Evolutionary conservation across 2,888 invertebrate genomes (phyloP), one percentile per base, ranked within the genome.

Genomic region (Lycia hirtaria): DNA sequence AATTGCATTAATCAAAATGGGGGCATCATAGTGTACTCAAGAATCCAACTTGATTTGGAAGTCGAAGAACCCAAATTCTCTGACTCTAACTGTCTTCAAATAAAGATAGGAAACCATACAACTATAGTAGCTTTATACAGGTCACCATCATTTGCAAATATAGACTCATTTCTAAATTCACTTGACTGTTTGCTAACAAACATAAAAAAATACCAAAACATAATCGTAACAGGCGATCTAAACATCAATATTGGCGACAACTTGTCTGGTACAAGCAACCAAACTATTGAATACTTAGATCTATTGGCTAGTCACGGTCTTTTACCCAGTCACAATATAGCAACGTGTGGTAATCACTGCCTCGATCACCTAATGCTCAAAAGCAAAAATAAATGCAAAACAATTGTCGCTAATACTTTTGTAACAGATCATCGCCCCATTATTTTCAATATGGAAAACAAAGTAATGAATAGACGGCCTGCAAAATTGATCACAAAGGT

Each of bases 221-320:
- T 55, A 1, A 10, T 28, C 0, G 14, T 53, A 7, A 2, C 30
- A 1, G 68, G 68, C 9, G 65, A 71, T 19, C 4, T 65, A 9
- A 64, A 66, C 10, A 47, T 62, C 47, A 51, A 56, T 12, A 62
- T 58, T 1, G n/a, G 7, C 17, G 17, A 28, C 10, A 40, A n/a
- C n/a, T n/a, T n/a, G n/a, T n/a, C n/a, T n/a, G n/a, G n/a, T 19
- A 17, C 28, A 9, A 14, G 17, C 5, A 53, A 58, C n/a, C 9
- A 7, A 0, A 43, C 55, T 1, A 24, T 41, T 9, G 30, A 49
- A 1, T 66, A 68, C 37, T 14, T 66, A 3, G 56, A 57, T 15
- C 43, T 56, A 12, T 6, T 59, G 2, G 60, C 62, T 7, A 40
- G 22, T 1, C 48, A 59, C 12, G 55, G 55, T 10, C 17, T 62